A percentile compares a stretch with the other conserved stretches of the same genome.
Conservation (phyloP, 2,797 vertebrate genomes). For the Hypotaenidia philippensis region DNA sequence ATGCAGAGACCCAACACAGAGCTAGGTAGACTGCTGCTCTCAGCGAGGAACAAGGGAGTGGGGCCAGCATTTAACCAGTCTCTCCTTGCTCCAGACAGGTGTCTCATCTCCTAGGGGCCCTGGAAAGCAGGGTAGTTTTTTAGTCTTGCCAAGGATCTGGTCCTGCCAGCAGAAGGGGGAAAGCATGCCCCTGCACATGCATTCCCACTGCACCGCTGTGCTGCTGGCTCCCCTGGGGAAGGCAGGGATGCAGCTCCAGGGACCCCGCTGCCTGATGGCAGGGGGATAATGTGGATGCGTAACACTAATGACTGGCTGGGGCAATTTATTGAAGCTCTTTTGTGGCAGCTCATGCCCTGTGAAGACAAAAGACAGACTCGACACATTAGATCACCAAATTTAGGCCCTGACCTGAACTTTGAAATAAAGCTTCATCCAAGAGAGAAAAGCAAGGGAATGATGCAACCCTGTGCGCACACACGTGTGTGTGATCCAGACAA, state of each 20-base stretch:
- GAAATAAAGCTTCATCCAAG: not conserved
- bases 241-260: not conserved
- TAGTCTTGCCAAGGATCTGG: not conserved
- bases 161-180: not conserved
- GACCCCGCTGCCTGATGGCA: not conserved
- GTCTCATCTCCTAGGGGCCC: not conserved
- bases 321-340: slow-evolving; percentile 1
- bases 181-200: fast-evolving
- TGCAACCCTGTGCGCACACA: not conserved
- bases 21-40: not conserved
- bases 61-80: not conserved
- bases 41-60: not conserved
- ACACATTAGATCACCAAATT: not conserved
- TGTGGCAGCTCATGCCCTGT: not conserved
- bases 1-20: fast-evolving
- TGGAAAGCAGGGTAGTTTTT: not conserved
- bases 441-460: not conserved
- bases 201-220: fast-evolving
- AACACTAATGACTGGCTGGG: not conserved
- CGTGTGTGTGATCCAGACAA: not conserved
- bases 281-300: not conserved
- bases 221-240: fast-evolving
- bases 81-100: slow-evolving; percentile 6
- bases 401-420: not conserved
- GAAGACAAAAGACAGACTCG: slow-evolving; percentile 6